phyloP scores from a whole-genome alignment of 2,888 invertebrate genomes.

The Lasius fuliginosus region DNA sequence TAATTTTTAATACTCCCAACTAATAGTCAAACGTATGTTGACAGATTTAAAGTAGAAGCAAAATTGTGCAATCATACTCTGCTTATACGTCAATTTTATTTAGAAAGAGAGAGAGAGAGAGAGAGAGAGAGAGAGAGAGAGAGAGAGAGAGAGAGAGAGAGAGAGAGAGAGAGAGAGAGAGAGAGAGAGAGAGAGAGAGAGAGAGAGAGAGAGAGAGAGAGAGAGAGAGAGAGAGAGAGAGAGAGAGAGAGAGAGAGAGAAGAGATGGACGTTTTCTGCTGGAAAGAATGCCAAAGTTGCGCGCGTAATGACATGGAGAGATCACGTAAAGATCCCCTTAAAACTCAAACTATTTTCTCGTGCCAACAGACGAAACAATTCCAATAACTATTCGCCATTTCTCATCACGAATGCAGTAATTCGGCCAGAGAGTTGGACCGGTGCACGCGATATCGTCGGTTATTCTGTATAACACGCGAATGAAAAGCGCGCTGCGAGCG shows the following conservation, averaged over 20 bases:
- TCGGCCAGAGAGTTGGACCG: background rate
- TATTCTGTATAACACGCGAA: slow-evolving; percentile 11
- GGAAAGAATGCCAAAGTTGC: background rate
- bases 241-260: background rate
- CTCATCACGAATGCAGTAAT: background rate
- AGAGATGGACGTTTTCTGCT: background rate
- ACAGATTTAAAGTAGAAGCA: background rate
- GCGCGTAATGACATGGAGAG: background rate
- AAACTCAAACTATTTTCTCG: slow-evolving; percentile 1
- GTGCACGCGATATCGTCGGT: slow-evolving; percentile 25
- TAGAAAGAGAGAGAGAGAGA: background rate
- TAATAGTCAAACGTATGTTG: background rate
- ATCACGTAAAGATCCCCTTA: background rate
- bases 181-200: background rate
- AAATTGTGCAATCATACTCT: background rate
- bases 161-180: background rate
- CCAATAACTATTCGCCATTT: slow-evolving; percentile 25
- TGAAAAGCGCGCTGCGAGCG: slow-evolving; percentile 38
- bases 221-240: background rate
- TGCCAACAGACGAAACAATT: slow-evolving; percentile 24
- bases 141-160: background rate
- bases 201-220: background rate
- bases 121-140: background rate
- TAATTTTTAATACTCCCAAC: background rate
- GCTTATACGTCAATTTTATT: background rate